Conservation (phyloP, 2,888 invertebrate species). For the Leucoptera coffeella region DNA sequence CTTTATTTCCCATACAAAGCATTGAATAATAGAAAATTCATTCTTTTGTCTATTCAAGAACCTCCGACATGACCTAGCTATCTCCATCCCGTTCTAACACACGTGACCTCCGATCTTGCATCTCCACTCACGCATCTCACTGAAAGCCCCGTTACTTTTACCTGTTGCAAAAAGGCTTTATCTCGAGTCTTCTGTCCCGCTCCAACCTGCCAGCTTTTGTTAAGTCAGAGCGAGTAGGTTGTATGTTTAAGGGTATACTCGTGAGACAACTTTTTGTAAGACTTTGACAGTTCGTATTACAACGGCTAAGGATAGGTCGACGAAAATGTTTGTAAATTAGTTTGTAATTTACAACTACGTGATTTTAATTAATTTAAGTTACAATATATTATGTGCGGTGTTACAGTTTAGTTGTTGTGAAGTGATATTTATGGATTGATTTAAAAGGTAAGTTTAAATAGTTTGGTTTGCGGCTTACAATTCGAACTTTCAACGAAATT, state of each 20-base stretch:
- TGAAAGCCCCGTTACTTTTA: conserved; percentile 52
- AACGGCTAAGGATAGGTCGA: no score
- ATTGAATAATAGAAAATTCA: conserved; percentile 6
- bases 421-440: neutral
- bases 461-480: no score
- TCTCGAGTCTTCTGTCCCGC: no score
- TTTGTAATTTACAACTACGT: no score
- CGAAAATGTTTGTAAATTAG: no score
- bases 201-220: no score
- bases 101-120: conserved; percentile 16
- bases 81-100: conserved; percentile 18
- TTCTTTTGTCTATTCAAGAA: no score
- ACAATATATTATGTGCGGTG: conserved; percentile 17
- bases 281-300: no score
- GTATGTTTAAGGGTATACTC: no score
- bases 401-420: conserved; percentile 10
- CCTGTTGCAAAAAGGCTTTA: conserved; percentile 48
- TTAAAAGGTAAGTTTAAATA: neutral
- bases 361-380: neutral
- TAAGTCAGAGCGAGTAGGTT: no score
- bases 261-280: no score
- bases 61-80: conserved; percentile 24
- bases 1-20: conserved; percentile 1
- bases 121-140: conserved; percentile 44
- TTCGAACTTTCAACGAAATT: no score